phyloP scores from a whole-genome alignment of 1,140 invertebrate species.

The Marisa cornuarietis region DNA sequence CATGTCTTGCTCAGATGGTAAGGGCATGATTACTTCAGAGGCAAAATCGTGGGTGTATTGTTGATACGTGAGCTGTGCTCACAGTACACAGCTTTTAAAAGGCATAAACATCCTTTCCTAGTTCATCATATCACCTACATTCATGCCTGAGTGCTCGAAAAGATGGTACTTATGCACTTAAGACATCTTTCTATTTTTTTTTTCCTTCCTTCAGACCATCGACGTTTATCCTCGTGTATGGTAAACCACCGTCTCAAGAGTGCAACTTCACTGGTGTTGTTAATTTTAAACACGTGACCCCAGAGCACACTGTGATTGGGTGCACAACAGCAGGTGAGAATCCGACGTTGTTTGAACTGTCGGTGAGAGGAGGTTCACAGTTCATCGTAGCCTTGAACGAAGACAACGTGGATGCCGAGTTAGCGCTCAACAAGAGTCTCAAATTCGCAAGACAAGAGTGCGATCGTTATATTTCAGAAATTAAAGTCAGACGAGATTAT shows the following conservation, averaged over 20 bases:
- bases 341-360: slow-evolving; percentile 49
- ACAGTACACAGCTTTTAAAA: too few species aligned
- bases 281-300: slow-evolving; percentile 47
- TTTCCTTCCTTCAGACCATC: too few species aligned
- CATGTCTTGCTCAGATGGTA: too few species aligned
- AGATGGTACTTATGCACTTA: too few species aligned
- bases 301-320: slow-evolving; percentile 52
- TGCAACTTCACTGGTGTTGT: slow-evolving; percentile 52
- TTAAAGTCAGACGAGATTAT: slow-evolving; percentile 49
- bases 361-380: slow-evolving; percentile 38
- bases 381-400: slow-evolving; percentile 48
- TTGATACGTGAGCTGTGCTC: too few species aligned
- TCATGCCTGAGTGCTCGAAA: too few species aligned
- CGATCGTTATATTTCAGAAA: slow-evolving; percentile 44
- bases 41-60: too few species aligned
- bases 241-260: slow-evolving; percentile 45
- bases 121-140: too few species aligned
- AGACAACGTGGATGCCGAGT: slow-evolving; percentile 32
- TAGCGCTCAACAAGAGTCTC: slow-evolving; percentile 28
- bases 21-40: too few species aligned
- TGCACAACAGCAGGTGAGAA: slow-evolving; percentile 38
- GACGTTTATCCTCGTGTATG: slow-evolving; percentile 37
- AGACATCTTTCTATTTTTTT: too few species aligned
- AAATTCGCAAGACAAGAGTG: slow-evolving; percentile 34
- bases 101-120: too few species aligned